A percentile compares a stretch with the other conserved stretches of the same genome.
phyloP scores from a whole-genome alignment of 2,113 vertebrate genomes.

The Tauraco erythrolophus region DNA sequence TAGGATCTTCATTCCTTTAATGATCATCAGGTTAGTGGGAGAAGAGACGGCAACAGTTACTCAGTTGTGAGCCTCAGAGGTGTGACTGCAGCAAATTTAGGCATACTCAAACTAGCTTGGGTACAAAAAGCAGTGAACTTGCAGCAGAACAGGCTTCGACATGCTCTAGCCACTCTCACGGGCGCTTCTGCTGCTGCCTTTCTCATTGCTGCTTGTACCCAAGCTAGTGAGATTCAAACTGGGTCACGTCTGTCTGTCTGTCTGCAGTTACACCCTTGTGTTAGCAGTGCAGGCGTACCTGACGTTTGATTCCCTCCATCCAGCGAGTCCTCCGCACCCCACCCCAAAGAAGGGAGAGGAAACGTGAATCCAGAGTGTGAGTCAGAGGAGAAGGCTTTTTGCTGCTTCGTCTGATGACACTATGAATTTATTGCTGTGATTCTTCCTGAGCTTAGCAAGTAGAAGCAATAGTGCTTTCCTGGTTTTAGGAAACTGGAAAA shows the following conservation, averaged over 20 bases:
- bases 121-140: background rate
- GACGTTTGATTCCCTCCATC: background rate
- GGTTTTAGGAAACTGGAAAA: background rate
- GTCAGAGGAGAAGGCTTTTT: background rate
- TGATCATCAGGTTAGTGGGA: accelerated
- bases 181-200: background rate
- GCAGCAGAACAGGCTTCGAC: background rate
- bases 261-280: background rate
- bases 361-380: too few species aligned
- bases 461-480: background rate
- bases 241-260: background rate
- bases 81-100: background rate
- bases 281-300: background rate
- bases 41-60: accelerated
- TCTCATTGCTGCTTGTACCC: background rate
- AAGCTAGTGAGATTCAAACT: background rate
- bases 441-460: background rate
- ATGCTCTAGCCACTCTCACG: background rate
- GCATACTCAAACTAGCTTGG: accelerated
- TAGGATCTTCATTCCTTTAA: background rate
- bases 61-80: background rate
- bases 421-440: background rate
- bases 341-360: background rate
- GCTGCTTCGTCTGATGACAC: background rate
- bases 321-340: background rate